A percentile compares a stretch with the other conserved stretches of the same genome.
These are phyloP conservation scores for Sebastes kiyomatsui DNA, from an alignment of 2,797 vertebrate species.

Conservation along the genomic window DNA sequence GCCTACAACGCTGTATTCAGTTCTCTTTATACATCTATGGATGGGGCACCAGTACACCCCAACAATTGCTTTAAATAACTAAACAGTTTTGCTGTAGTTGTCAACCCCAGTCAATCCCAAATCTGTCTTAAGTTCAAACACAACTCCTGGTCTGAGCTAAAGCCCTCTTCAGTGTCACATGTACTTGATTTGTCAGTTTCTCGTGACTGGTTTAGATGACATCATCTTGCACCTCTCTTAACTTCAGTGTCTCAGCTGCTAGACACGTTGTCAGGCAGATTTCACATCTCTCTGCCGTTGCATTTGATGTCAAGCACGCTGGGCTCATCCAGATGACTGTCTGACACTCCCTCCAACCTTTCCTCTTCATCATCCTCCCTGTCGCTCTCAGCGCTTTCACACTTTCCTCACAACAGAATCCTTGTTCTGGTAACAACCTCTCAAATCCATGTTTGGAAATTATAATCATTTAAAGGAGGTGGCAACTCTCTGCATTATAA, in stretches of 20 bases:
- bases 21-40: no score
- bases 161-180: neutral
- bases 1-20: no score
- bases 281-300: conserved; percentile 15
- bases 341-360: conserved; percentile 46
- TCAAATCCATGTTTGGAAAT: neutral
- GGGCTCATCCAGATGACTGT: conserved; percentile 28
- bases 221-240: conserved; percentile 28
- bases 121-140: neutral
- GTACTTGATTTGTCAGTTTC: conserved; percentile 7
- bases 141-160: neutral
- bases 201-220: conserved; percentile 4
- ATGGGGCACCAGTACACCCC: neutral
- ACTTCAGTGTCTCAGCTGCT: conserved; percentile 26
- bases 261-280: conserved; percentile 17
- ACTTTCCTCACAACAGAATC: conserved; percentile 25
- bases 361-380: conserved; percentile 29
- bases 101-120: neutral
- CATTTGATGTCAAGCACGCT: conserved; percentile 7
- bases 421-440: conserved; percentile 14
- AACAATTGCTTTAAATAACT: neutral
- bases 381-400: conserved; percentile 49
- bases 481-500: neutral
- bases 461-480: neutral
- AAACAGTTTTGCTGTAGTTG: neutral